Conservation (phyloP, 2,888 invertebrate genomes). For the Zaprionus obscuricornis region DNA sequence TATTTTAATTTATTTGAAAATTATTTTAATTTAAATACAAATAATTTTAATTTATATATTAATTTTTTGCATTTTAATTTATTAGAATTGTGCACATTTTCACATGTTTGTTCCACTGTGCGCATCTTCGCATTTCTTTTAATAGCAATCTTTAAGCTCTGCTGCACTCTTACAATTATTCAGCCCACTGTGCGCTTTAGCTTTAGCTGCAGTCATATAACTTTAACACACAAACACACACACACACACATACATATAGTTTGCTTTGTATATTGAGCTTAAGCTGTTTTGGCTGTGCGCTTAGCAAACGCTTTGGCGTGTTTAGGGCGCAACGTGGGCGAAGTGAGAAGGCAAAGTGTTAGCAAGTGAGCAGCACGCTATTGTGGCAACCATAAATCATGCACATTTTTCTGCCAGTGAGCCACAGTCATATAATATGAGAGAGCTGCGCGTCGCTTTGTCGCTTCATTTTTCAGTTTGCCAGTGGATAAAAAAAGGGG, state of each 20-base stretch:
- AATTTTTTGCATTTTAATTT: no score
- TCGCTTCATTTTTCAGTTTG: conserved; percentile 62
- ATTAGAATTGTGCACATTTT: no score
- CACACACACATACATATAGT: conserved; percentile 3
- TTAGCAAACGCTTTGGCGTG: conserved; percentile 13
- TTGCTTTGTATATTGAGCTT: conserved; percentile 22
- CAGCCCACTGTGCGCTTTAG: conserved; percentile 29
- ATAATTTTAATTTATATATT: no score
- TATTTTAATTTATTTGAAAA: no score
- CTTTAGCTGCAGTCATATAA: conserved; percentile 1
- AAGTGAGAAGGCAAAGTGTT: not conserved
- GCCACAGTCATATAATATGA: conserved; percentile 73
- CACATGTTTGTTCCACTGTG: no score
- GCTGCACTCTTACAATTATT: conserved; percentile 46
- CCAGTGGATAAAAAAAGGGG: no score
- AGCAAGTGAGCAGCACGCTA: conserved; percentile 32
- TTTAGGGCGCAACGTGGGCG: not conserved
- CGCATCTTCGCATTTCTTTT: no score
- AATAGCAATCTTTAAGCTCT: no score
- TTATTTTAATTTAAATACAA: no score
- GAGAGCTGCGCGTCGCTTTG: conserved; percentile 16
- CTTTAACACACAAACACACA: conserved; percentile 9
- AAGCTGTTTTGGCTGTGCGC: conserved; percentile 38
- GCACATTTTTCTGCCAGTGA: conserved; percentile 75
- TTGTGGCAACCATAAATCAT: conserved; percentile 75